A percentile compares a stretch with the other conserved stretches of the same genome.
phyloP scores from a whole-genome alignment of 1,140 invertebrate genomes.

The Bombus consobrinus region DNA sequence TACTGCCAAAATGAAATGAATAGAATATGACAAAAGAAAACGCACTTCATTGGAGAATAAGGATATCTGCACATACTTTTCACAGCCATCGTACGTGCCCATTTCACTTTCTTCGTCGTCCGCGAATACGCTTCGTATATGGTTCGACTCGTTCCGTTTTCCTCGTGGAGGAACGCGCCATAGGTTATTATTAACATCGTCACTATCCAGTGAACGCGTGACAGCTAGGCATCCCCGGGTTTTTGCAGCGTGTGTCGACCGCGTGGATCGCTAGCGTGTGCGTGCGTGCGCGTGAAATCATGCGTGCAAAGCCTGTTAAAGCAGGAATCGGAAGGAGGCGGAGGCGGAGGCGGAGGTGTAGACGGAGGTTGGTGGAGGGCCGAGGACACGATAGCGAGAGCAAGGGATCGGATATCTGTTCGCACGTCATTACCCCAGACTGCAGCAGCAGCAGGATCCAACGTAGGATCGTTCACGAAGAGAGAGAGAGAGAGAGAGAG shows the following conservation, averaged over 20 bases:
- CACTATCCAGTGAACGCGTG: conserved; percentile 2
- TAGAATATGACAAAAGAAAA: not conserved
- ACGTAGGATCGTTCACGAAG: conserved; percentile 54
- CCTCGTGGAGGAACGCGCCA: not conserved
- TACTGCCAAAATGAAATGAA: too few species aligned
- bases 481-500: not conserved
- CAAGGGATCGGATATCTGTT: conserved; percentile 82
- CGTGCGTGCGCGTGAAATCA: conserved; percentile 61
- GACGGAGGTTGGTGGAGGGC: conserved; percentile 49
- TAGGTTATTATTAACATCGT: conserved; percentile 6
- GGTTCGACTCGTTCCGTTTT: not conserved
- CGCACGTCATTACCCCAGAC: conserved; percentile 82
- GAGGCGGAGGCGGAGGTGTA: conserved; percentile 32
- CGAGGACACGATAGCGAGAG: conserved; percentile 66
- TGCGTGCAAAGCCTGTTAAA: conserved; percentile 62
- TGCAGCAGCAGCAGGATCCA: conserved; percentile 72
- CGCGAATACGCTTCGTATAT: not conserved
- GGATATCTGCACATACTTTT: too few species aligned
- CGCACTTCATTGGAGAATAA: not conserved
- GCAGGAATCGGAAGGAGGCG: conserved; percentile 22
- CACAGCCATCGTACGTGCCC: too few species aligned
- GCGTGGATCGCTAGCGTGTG: not conserved
- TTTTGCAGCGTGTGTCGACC: not conserved
- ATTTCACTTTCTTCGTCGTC: not conserved
- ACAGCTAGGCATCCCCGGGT: not conserved